Base-by-base conservation (phyloP, 2,888 invertebrate genomes). In the Celastrina argiolus region DNA sequence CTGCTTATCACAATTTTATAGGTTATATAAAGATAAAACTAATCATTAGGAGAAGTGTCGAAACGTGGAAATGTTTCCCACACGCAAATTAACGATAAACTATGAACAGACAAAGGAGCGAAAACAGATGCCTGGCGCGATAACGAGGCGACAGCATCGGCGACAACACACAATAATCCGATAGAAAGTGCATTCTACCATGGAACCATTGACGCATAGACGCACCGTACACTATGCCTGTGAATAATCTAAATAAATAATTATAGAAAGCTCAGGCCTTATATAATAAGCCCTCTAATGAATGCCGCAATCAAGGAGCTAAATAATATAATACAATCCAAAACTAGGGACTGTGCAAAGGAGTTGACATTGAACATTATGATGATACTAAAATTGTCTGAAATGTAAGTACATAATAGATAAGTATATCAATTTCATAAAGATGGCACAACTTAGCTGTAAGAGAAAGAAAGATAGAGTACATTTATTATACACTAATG, bases 41-140 rank as follows among this genome's bases (percentile, higher is more conserved):
- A 68, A 70, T 72, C 68, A 70, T 70, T 69, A 67, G 31, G 66
- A 67, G 67, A 71, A 68, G 69, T 69, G 69, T 71, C 73, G 68
- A 66, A 65, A 66, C 67, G 65, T 69, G 71, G 67, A 69, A 72
- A 69, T 68, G 69, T 75, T 75, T 76, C 76, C 73, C 76, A 79
- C 76, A 81, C 78, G 80, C 73, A 72, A 81, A 82, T 82, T 69
- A 68, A 71, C 74, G 81, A 82, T 84, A 83, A 81, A 73, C 74
- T 69, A 66, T 68, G 67, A 68, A 74, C 73, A 75, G 73, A 83
- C 83, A 84, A 82, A 82, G 81, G 77, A 75, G 81, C 77, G 78
- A 82, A 80, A 80, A 81, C 81, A 77, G 77, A 78, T 76, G 77
- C 76, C 74, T 72, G 72, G 71, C 71, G 74, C 78, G 82, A 82